phyloP scores from a whole-genome alignment of 2,797 vertebrate species.

The Cyprinella venusta region DNA sequence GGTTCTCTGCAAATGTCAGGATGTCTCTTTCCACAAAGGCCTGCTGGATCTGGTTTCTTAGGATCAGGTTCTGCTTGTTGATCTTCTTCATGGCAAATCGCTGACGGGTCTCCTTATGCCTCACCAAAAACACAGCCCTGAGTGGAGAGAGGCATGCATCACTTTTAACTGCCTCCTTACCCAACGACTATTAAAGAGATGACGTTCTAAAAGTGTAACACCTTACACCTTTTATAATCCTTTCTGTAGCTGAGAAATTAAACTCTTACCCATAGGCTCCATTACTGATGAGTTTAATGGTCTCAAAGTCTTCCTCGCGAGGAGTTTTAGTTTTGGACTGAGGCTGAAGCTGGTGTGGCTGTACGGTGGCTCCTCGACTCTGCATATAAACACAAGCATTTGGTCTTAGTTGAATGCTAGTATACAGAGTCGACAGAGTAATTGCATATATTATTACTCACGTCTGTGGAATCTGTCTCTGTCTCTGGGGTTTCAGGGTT shows the following conservation, averaged over 20 bases:
- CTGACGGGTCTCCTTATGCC: constrained; percentile 91
- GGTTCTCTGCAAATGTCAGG: constrained; percentile 95
- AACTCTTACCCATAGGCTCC: constrained; percentile 91
- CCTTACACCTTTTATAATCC: background rate
- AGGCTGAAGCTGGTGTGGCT: constrained; percentile 70
- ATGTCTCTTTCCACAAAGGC: constrained; percentile 97
- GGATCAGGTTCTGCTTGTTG: constrained; percentile 97
- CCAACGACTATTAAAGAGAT: background rate
- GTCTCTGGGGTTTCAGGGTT: constrained; percentile 92
- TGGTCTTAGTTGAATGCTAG: background rate
- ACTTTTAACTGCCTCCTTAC: background rate
- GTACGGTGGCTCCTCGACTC: constrained; percentile 79
- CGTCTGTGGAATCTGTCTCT: constrained; percentile 86
- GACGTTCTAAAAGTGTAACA: background rate
- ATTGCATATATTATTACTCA: constrained; percentile 70
- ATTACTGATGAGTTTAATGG: constrained; percentile 96
- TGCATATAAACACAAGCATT: constrained; percentile 64
- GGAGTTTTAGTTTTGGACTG: constrained; percentile 82
- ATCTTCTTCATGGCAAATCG: constrained; percentile 99
- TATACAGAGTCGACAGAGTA: background rate
- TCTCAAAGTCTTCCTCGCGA: constrained; percentile 94
- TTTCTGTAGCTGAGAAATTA: background rate
- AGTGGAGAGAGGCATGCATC: background rate
- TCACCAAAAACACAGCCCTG: constrained; percentile 92
- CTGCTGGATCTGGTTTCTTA: constrained; percentile 97